Percentiles rank a stretch among this genome's conserved stretches.
Evolutionary conservation across 2,113 vertebrate genomes (phyloP).

Genomic region (Xenopus laevis): DNA sequence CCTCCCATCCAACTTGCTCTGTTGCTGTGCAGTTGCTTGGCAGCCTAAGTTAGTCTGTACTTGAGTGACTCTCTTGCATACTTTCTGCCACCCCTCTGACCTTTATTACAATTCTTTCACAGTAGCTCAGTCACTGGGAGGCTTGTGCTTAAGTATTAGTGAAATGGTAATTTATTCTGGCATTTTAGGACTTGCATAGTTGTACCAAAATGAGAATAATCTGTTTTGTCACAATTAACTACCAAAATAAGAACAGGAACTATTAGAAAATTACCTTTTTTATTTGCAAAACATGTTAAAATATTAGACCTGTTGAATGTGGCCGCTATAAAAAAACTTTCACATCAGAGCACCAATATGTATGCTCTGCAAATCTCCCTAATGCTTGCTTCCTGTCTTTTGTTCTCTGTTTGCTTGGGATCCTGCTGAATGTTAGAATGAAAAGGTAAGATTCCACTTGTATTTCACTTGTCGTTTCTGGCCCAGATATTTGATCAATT

Average conservation of each 20-base stretch:
- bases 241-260: too few relatives aligned
- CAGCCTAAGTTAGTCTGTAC: fast-evolving
- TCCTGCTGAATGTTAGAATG: slow-evolving; percentile 99
- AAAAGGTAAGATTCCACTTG: slow-evolving; percentile 89
- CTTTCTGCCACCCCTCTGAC: background rate
- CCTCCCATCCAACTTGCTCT: background rate
- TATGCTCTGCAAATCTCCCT: slow-evolving; percentile 62
- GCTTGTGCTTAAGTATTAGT: too few relatives aligned
- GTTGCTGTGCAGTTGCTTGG: background rate
- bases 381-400: slow-evolving; percentile 97
- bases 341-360: background rate
- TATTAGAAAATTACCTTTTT: too few relatives aligned
- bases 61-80: slow-evolving; percentile 7
- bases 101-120: too few relatives aligned
- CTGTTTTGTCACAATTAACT: too few relatives aligned
- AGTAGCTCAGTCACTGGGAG: too few relatives aligned
- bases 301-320: background rate
- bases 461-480: background rate
- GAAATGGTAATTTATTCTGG: too few relatives aligned
- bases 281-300: background rate
- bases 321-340: background rate
- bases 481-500: background rate
- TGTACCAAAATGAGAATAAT: too few relatives aligned
- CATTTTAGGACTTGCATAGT: too few relatives aligned
- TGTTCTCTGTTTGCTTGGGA: slow-evolving; percentile 95